Conservation (phyloP, 2,888 invertebrate species). For the Stomorhina lunata region DNA sequence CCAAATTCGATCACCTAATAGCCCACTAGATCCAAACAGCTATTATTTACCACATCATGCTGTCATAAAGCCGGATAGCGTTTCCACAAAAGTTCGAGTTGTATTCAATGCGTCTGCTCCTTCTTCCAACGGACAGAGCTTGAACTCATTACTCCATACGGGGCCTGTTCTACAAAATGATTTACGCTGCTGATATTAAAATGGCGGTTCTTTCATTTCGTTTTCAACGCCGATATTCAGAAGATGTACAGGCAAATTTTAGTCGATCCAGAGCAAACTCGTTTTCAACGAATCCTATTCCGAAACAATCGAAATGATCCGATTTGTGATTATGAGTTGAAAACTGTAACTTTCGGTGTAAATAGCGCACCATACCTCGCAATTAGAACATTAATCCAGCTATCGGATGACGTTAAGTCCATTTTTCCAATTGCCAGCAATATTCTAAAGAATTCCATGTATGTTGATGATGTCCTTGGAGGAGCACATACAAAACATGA, state of each 20-base stretch:
- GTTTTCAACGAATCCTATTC: too few species aligned
- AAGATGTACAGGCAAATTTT: constrained; percentile 59
- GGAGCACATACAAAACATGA: constrained; percentile 34
- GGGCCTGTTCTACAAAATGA: constrained; percentile 52
- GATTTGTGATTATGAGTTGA: constrained; percentile 25
- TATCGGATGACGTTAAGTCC: constrained; percentile 37
- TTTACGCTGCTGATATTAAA: constrained; percentile 24
- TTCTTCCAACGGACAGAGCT: constrained; percentile 29
- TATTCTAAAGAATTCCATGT: constrained; percentile 41
- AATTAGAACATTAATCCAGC: constrained; percentile 44
- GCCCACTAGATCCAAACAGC: neutral
- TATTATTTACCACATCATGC: constrained; percentile 61
- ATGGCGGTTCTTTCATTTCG: constrained; percentile 35
- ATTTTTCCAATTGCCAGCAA: constrained; percentile 35
- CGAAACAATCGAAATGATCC: neutral
- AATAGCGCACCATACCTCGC: constrained; percentile 62
- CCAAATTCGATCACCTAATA: neutral
- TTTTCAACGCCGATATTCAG: constrained; percentile 50
- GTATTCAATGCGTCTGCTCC: constrained; percentile 58
- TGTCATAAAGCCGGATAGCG: constrained; percentile 37
- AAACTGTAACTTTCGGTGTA: constrained; percentile 58
- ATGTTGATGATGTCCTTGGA: constrained; percentile 56
- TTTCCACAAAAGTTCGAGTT: constrained; percentile 55
- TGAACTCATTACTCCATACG: constrained; percentile 40
- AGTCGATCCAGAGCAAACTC: constrained; percentile 12